Evolutionary conservation across 2,888 invertebrate species (phyloP).

Genomic region (Tubulanus polymorphus): DNA sequence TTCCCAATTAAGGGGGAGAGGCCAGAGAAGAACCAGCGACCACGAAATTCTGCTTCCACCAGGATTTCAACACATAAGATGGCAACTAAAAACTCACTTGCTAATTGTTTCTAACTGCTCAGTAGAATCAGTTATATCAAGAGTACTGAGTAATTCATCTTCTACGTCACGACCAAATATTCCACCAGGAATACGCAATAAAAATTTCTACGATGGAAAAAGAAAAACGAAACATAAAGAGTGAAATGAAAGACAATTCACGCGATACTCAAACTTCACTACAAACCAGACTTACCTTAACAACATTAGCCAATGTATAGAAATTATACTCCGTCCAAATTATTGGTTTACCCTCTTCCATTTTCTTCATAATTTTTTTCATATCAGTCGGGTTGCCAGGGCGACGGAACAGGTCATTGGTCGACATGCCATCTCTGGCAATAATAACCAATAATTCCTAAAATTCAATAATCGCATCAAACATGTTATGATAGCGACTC

Average conservation of each 20-base stretch:
- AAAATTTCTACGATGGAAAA: conserved; percentile 67
- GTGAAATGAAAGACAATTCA: too few relatives aligned
- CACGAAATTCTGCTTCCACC: too few relatives aligned
- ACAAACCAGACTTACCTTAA: conserved; percentile 61
- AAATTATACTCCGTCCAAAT: conserved; percentile 56
- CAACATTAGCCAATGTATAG: conserved; percentile 95
- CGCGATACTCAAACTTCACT: too few relatives aligned
- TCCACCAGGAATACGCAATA: conserved; percentile 93
- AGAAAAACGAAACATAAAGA: background rate
- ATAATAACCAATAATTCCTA: conserved; percentile 51
- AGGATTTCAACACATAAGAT: background rate
- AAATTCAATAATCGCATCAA: conserved; percentile 7
- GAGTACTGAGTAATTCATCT: conserved; percentile 72
- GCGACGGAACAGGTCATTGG: conserved; percentile 50
- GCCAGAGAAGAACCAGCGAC: too few relatives aligned
- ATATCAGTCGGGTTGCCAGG: conserved; percentile 51
- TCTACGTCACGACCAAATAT: conserved; percentile 92
- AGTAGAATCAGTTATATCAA: conserved; percentile 65
- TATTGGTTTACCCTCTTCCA: conserved; percentile 48
- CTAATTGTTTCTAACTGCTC: conserved; percentile 89
- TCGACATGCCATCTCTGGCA: conserved; percentile 50
- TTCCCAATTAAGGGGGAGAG: too few relatives aligned
- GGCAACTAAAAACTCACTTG: conserved; percentile 61
- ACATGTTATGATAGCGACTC: too few relatives aligned
- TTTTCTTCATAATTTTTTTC: conserved; percentile 42